phyloP scores from a whole-genome alignment of 2,797 vertebrate genomes.

The Taeniopygia guttata region DNA sequence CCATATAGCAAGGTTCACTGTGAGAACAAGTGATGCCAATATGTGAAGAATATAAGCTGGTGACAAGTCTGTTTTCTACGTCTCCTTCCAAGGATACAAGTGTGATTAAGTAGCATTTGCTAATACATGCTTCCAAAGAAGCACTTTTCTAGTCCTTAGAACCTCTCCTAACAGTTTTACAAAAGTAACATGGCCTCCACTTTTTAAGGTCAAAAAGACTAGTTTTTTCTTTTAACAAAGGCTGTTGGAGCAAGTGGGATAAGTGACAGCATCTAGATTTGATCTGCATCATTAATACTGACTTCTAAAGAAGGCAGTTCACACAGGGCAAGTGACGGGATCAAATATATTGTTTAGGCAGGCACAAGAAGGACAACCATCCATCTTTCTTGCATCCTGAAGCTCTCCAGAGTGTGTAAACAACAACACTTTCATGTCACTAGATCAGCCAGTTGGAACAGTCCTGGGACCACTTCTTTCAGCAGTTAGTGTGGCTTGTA shows the following conservation, averaged over 20 bases:
- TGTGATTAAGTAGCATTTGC: neutral
- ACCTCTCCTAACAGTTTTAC: neutral
- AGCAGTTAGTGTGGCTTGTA: neutral
- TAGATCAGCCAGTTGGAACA: slow-evolving; percentile 30
- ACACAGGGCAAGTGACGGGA: slow-evolving; percentile 18
- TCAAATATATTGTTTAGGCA: slow-evolving; percentile 23
- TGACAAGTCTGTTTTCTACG: neutral
- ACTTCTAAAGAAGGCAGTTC: slow-evolving; percentile 36
- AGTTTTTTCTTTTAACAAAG: neutral
- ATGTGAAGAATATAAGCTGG: neutral
- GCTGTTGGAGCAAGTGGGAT: neutral
- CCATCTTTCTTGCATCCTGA: neutral
- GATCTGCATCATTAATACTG: slow-evolving; percentile 48
- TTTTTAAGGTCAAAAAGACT: slow-evolving; percentile 28
- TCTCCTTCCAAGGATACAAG: neutral
- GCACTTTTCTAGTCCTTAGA: neutral
- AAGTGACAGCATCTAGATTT: slow-evolving; percentile 23
- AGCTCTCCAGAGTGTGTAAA: neutral
- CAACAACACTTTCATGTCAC: slow-evolving; percentile 28
- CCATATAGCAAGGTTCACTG: neutral
- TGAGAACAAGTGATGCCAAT: neutral
- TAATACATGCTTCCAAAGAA: neutral
- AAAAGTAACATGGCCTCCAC: neutral
- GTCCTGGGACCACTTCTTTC: slow-evolving; percentile 1
- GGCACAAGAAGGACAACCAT: slow-evolving; percentile 32